Percentiles rank a stretch among this genome's conserved stretches.
phyloP scores from a whole-genome alignment of 2,888 invertebrate species.

The Ophion slaviceki region DNA sequence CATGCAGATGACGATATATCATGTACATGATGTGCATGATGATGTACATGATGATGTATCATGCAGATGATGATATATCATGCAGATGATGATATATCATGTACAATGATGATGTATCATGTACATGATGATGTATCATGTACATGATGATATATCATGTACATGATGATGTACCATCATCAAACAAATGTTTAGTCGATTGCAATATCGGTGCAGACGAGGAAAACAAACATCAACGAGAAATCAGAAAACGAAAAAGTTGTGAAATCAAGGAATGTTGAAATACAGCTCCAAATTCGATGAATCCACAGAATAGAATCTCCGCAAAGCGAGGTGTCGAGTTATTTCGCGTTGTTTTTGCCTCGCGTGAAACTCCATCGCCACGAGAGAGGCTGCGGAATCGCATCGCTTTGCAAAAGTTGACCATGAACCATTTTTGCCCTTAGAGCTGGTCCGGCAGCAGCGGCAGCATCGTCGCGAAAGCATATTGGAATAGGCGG shows the following conservation, averaged over 20 bases:
- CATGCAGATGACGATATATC: too few species aligned
- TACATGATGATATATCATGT: too few species aligned
- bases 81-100: too few species aligned
- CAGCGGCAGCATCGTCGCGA: slow-evolving; percentile 66
- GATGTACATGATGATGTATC: too few species aligned
- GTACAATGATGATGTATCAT: too few species aligned
- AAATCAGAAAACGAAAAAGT: slow-evolving; percentile 35
- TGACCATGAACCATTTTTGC: slow-evolving; percentile 81
- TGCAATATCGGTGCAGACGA: slow-evolving; percentile 48
- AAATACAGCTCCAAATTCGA: background rate
- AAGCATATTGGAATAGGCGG: slow-evolving; percentile 36
- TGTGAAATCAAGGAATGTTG: slow-evolving; percentile 8
- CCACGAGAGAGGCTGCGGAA: slow-evolving; percentile 71
- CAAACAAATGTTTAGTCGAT: slow-evolving; percentile 74
- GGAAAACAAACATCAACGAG: slow-evolving; percentile 16
- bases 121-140: too few species aligned
- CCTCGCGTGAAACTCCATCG: slow-evolving; percentile 62
- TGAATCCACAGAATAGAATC: slow-evolving; percentile 15
- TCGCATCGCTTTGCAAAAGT: slow-evolving; percentile 45
- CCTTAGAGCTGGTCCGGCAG: slow-evolving; percentile 72
- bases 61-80: too few species aligned
- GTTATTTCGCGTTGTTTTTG: slow-evolving; percentile 25
- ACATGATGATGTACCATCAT: slow-evolving; percentile 61
- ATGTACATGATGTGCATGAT: too few species aligned
- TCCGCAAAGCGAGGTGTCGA: slow-evolving; percentile 48